Base-by-base conservation (phyloP, 2,113 vertebrate species). In the Ardeotis arabs region DNA sequence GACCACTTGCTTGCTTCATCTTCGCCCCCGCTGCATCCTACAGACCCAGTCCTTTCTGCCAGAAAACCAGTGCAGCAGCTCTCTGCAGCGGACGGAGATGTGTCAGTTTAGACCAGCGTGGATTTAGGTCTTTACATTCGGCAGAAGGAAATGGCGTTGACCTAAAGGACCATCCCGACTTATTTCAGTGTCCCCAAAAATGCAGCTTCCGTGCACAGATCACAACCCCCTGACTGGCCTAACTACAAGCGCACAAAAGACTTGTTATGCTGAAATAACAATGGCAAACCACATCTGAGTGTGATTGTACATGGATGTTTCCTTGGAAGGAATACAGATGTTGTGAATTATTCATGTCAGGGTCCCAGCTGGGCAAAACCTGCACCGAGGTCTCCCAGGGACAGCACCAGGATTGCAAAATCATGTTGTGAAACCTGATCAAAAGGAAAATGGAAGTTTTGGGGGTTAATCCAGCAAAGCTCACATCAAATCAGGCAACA, bases 261-360 rank as follows among this genome's bases (percentile, higher is more conserved):
- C 52, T 67, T 3, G 0, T 85, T 47, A 37, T 41, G 10, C 44
- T 39, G 62, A 63, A 89, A 68, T 7, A 67, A 59, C 58, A 52
- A 49, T 2, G 79, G 59, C 76, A 89, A 91, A 60, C 23, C 35
- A 20, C 18, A 24, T 16, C 88, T 37, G 63, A 45, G 23, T 73
- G 35, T 87, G 92, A 96, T 95, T 96, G 96, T 92, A 84, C 58
- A 7, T 4, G n/a, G 77, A 39, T 33, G 27, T 28, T 81, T 62
- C 79, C 87, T 28, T 10, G 52, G 76, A 85, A 94, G 94, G 74
- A 83, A 73, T 20, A 53, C 58, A 60, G 49, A 22, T 19, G 58
- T 0, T 19, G 19, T 31, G 27, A 75, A 58, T 93, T 60, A 73
- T 31, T 35, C 19, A 50, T 14, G 28, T 39, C 53, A 68, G 60